Base-by-base conservation (phyloP, 2,888 invertebrate species). In the Stomorhina lunata region DNA sequence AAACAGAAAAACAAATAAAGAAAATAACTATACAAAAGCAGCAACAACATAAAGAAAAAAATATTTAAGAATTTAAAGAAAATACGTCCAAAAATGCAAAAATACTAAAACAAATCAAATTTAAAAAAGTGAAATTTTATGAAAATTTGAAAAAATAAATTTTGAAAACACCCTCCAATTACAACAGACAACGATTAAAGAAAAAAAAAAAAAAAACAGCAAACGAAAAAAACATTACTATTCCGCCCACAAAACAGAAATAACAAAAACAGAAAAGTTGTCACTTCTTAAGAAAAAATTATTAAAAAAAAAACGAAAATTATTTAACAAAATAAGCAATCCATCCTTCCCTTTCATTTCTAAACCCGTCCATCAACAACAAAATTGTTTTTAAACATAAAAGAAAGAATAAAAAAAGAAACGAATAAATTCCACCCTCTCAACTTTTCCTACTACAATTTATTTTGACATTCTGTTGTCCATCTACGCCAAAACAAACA, bases 201-300 rank as follows among this genome's bases (percentile, higher is more conserved):
- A 65, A 27, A 77, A 40, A 3, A 25, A 15, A 82, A 40, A 76
- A 80, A 66, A 27, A 34, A 66, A 59, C 59, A 63, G 55, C 37
- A 15, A 66, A 61, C 63, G 15, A 73, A 63, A 82, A 83, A 76
- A 73, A 77, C 66, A 85, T 75, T 65, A 85, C 86, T 83, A 89
- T 87, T 89, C 89, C 89, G 90, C 89, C 89, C 89, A 89, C 86
- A 81, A 84, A 72, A 65, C 34, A 20, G 22, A 57, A 65, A 63
- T 27, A 17, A 15, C 32, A 32, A n/a, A 17, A 53, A 27, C 29
- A 61, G n/a, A 72, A 37, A 34, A 61, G 53, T 81, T 78, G 77
- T 71, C 63, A 81, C 68, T 34, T 57, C 81, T 61, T 29, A 63
- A 34, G 32, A 48, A 65, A 57, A 25, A 53, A 29, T 68, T n/a